Evolutionary conservation across 2,888 invertebrate genomes (phyloP).

Genomic region (Ophion ventricosus): DNA sequence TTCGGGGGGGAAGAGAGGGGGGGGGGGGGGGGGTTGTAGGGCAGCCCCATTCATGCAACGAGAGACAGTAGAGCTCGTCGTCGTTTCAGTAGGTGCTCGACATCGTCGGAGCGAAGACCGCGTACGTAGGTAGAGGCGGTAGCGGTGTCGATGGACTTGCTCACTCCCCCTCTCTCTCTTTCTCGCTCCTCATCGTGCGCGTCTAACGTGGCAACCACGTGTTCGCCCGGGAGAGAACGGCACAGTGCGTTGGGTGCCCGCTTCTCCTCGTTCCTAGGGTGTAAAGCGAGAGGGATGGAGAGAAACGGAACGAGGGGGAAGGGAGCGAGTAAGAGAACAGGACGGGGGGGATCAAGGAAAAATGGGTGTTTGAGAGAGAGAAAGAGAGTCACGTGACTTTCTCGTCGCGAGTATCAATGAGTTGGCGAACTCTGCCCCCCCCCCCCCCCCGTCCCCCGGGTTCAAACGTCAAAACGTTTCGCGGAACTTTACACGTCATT

Average conservation of each 20-base stretch:
- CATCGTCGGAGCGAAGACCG: conserved; percentile 64
- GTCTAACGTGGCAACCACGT: conserved; percentile 46
- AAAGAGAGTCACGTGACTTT: conserved; percentile 63
- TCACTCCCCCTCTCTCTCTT: conserved; percentile 36
- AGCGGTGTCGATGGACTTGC: conserved; percentile 33
- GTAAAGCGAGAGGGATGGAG: conserved; percentile 47
- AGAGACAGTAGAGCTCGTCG: conserved; percentile 54
- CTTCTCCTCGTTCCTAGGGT: conserved; percentile 45
- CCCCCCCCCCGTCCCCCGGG: too few relatives aligned
- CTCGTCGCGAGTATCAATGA: conserved; percentile 67
- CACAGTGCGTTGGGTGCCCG: conserved; percentile 59
- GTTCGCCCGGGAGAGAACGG: conserved; percentile 37
- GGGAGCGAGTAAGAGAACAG: background rate
- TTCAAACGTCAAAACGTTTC: too few relatives aligned
- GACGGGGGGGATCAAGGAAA: background rate
- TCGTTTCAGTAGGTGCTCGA: conserved; percentile 61
- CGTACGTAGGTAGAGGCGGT: conserved; percentile 58
- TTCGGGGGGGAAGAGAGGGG: conserved; percentile 48
- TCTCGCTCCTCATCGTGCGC: conserved; percentile 6
- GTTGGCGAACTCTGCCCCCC: too few relatives aligned
- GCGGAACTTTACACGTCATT: too few relatives aligned
- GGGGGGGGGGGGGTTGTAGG: conserved; percentile 51
- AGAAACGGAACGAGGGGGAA: conserved; percentile 26
- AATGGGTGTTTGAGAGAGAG: background rate
- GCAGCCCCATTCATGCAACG: conserved; percentile 60